Conservation (phyloP, 2,113 vertebrate species). For the Macaca fascicularis region T2T-MFA8v1.1 NC_088381.1:71262001-71262500, state of each 20-base stretch:
- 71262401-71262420: not conserved
- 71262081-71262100: constrained; percentile 39
- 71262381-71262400: not conserved
- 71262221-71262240: not conserved
- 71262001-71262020: constrained; percentile 71
- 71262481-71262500: not conserved
- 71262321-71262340: not conserved
- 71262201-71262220: not conserved
- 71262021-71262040: constrained; percentile 55
- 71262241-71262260: not conserved
- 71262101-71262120: constrained; percentile 34
- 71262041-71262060: constrained; percentile 69
- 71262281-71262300: not conserved
- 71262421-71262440: not conserved
- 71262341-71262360: not conserved
- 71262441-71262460: not conserved
- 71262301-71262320: not conserved
- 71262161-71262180: not conserved
- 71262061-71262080: constrained; percentile 52
- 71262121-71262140: not conserved
- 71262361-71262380: not conserved
- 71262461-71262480: not conserved
- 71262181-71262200: not conserved
- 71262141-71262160: not conserved
- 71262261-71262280: not conserved